Conservation (phyloP, 1,140 invertebrate genomes). For the Drosophila teissieri region DNA sequence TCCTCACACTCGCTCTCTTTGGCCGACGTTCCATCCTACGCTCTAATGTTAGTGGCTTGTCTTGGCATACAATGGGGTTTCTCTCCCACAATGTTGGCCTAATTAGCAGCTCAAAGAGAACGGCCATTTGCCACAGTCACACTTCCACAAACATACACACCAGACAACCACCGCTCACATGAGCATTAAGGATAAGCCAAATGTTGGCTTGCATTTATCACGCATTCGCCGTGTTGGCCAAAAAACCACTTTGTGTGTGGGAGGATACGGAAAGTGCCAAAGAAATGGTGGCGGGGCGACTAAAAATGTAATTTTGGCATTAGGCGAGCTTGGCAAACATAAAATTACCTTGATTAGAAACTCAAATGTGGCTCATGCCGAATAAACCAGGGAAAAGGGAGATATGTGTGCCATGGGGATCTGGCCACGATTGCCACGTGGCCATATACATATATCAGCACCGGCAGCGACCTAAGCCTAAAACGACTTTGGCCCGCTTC, state of each 20-base stretch:
- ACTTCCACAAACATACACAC: conserved; percentile 3
- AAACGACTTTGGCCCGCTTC: conserved; percentile 67
- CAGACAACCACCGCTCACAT: conserved; percentile 13
- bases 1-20: not conserved
- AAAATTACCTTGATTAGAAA: conserved; percentile 83
- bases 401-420: not conserved
- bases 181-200: conserved; percentile 51
- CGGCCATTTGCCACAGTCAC: conserved; percentile 20
- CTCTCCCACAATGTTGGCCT: conserved; percentile 44
- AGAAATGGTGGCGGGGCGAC: conserved; percentile 33
- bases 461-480: conserved; percentile 59
- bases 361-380: conserved; percentile 59
- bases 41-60: conserved; percentile 67
- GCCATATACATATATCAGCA: conserved; percentile 72
- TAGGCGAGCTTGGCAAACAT: conserved; percentile 74
- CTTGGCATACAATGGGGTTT: conserved; percentile 67
- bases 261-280: conserved; percentile 5
- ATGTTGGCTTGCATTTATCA: conserved; percentile 69
- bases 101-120: conserved; percentile 55
- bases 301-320: conserved; percentile 82
- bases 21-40: not conserved
- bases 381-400: conserved; percentile 37
- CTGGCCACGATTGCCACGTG: conserved; percentile 52
- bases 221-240: conserved; percentile 56
- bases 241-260: conserved; percentile 42